A percentile compares a stretch with the other conserved stretches of the same genome.
phyloP scores from a whole-genome alignment of 2,888 invertebrate genomes.

The Agonopterix alstromeriana region DNA sequence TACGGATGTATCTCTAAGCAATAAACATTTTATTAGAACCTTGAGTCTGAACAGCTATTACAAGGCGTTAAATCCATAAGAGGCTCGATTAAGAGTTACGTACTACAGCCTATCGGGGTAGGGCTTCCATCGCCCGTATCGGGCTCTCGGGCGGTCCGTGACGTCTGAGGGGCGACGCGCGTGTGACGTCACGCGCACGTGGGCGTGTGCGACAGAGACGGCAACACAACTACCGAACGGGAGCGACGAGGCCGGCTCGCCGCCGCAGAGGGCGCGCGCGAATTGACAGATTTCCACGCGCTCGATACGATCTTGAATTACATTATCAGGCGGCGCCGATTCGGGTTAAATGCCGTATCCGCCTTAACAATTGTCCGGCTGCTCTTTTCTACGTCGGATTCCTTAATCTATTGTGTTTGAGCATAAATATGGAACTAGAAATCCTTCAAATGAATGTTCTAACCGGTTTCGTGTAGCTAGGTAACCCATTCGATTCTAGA shows the following conservation, averaged over 20 bases:
- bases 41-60: no score
- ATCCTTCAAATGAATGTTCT: constrained; percentile 8
- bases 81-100: constrained; percentile 3
- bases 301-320: constrained; percentile 67
- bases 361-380: constrained; percentile 14
- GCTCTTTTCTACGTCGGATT: constrained; percentile 10
- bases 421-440: constrained; percentile 6
- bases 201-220: constrained; percentile 54
- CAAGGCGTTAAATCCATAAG: no score
- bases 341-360: constrained; percentile 38
- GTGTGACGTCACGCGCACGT: constrained; percentile 66
- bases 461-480: constrained; percentile 18
- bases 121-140: constrained; percentile 21
- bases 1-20: no score
- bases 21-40: no score
- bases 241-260: constrained; percentile 26
- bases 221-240: constrained; percentile 24
- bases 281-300: constrained; percentile 64
- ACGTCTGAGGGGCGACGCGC: constrained; percentile 48
- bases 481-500: constrained; percentile 15
- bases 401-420: constrained; percentile 17
- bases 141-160: constrained; percentile 40
- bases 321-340: constrained; percentile 43
- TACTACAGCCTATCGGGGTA: constrained; percentile 14
- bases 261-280: constrained; percentile 51